Evolutionary conservation across 2,888 invertebrate genomes (phyloP), one percentile per base, ranked within the genome.

Genomic region (Drosophila pullipes): DNA sequence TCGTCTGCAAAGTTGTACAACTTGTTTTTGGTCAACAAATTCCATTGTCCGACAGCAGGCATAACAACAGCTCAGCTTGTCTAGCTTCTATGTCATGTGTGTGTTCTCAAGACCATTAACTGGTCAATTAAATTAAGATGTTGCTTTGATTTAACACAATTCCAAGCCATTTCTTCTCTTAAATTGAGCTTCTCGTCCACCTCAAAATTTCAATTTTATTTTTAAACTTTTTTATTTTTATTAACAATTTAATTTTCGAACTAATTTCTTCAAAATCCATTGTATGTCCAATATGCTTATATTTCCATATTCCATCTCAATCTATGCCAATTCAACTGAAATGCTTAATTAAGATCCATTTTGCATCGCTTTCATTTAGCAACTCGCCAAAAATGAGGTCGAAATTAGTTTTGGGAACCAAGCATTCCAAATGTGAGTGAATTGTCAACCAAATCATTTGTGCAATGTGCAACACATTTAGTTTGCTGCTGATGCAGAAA

Each of bases 21-120:
- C 67, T 67, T 71, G 78, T 64, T 77, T 53, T 50, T 35, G 78
- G 78, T 72, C 67, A 68, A 37, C 55, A 71, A 55, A 71, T 63
- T 53, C 67, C 60, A 50, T 61, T 71, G 72, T 53, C 50, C 44
- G 53, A 71, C 76, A 76, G 28, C 66, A 59, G 63, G 47, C 62
- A 47, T 53, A 70, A 64, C 60, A 71, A 50, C 37, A 52, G 44
- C 52, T 73, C n/a, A 57, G 50, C 9, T 35, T 50, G 10, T 30
- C 2, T 22, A 41, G 6, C 50, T 41, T 16, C 25, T n/a, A 11
- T 71, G 16, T 11, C 30, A 25, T 53, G 28, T 57, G 30, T 31
- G 44, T 49, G 35, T 53, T 52, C 41, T 25, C 35, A n/a, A 10
- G 11, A 39, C 33, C 30, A 33, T 60, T 35, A 59, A 37, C 52